A percentile compares a stretch with the other conserved stretches of the same genome.
phyloP scores from a whole-genome alignment of 2,888 invertebrate genomes.

The Anthrax anthrax region DNA sequence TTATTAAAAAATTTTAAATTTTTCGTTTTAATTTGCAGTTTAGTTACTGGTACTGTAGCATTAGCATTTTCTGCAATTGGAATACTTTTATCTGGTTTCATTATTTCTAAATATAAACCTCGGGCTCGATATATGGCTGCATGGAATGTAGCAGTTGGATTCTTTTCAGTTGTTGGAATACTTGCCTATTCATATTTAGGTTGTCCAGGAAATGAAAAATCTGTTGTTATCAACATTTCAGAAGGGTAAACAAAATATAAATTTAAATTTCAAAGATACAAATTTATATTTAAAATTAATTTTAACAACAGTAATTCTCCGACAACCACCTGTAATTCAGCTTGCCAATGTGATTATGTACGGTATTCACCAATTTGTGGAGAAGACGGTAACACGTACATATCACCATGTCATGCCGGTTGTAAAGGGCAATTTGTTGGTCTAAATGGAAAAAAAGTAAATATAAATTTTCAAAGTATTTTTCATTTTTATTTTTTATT shows the following conservation, averaged over 20 bases:
- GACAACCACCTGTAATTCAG: slow-evolving; percentile 40
- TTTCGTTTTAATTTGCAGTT: slow-evolving; percentile 29
- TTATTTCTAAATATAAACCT: slow-evolving; percentile 52
- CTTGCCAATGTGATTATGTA: slow-evolving; percentile 54
- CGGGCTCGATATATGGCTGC: slow-evolving; percentile 49
- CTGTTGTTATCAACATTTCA: slow-evolving; percentile 28
- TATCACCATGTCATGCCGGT: slow-evolving; percentile 70
- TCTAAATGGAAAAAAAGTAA: slow-evolving; percentile 35
- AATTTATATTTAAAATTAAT: background rate
- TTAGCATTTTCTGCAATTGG: slow-evolving; percentile 55
- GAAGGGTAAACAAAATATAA: slow-evolving; percentile 16
- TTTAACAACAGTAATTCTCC: slow-evolving; percentile 7
- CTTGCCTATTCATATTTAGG: slow-evolving; percentile 51
- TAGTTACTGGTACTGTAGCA: slow-evolving; percentile 57
- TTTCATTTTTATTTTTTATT: background rate
- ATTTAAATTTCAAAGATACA: background rate
- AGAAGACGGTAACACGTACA: slow-evolving; percentile 49
- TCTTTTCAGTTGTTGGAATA: slow-evolving; percentile 46
- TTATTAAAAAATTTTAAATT: background rate
- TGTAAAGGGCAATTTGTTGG: slow-evolving; percentile 38
- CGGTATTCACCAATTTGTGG: slow-evolving; percentile 62
- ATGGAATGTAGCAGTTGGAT: slow-evolving; percentile 53
- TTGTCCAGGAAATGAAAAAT: slow-evolving; percentile 45
- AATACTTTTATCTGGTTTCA: slow-evolving; percentile 48
- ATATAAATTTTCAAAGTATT: background rate